phyloP scores from a whole-genome alignment of 2,113 vertebrate genomes.

The Oreochromis tanganicae region DNA sequence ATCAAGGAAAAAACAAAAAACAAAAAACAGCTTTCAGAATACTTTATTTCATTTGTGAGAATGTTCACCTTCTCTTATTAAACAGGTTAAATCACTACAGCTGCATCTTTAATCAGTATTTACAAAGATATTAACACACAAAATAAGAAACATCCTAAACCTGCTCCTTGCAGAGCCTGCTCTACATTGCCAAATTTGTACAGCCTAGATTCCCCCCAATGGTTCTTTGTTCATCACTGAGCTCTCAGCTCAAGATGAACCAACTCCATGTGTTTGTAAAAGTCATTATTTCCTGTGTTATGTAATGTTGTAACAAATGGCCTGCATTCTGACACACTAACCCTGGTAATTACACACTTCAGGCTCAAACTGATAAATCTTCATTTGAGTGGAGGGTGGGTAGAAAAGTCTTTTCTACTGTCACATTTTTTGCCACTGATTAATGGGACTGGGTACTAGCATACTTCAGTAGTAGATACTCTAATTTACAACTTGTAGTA shows the following conservation, averaged over 20 bases:
- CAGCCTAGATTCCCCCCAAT: slow-evolving; percentile 70
- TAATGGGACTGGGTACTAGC: background rate
- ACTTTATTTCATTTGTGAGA: slow-evolving; percentile 76
- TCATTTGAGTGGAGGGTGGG: background rate
- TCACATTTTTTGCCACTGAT: background rate
- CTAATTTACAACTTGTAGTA: background rate
- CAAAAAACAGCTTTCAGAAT: slow-evolving; percentile 39
- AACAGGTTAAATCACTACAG: slow-evolving; percentile 72
- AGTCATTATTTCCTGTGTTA: slow-evolving; percentile 11
- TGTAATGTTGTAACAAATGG: background rate
- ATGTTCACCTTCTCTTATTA: slow-evolving; percentile 55
- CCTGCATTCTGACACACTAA: background rate
- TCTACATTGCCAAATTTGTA: slow-evolving; percentile 66
- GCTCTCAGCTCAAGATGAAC: background rate
- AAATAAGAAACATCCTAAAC: slow-evolving; percentile 58
- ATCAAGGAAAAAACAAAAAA: background rate
- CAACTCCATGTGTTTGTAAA: background rate
- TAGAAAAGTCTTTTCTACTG: background rate
- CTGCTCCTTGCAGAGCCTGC: slow-evolving; percentile 70
- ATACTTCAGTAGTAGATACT: background rate
- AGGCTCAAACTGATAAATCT: background rate
- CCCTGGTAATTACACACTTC: background rate
- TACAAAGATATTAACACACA: slow-evolving; percentile 78
- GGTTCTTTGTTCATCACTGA: background rate
- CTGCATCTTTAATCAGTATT: slow-evolving; percentile 74